A percentile compares a stretch with the other conserved stretches of the same genome.
Evolutionary conservation across 2,113 vertebrate genomes (phyloP).

Genomic region (Amia ocellicauda): DNA sequence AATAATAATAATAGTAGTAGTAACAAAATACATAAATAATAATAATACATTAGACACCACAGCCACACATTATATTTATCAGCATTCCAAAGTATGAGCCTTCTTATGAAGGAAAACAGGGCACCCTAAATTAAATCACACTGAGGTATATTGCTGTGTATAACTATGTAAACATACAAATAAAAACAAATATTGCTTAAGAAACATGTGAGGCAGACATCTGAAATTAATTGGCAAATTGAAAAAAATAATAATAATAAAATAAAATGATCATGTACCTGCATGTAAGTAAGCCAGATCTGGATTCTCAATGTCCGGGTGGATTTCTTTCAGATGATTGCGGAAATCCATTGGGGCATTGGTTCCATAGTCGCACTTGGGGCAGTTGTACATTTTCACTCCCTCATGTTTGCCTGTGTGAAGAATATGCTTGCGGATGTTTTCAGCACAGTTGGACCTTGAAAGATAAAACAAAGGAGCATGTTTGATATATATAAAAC

Average conservation of each 20-base stretch:
- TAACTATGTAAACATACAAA: too few relatives aligned
- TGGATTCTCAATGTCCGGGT: slow-evolving; percentile 92
- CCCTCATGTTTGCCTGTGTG: slow-evolving; percentile 97
- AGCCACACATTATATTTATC: too few relatives aligned
- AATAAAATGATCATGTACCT: slow-evolving; percentile 74
- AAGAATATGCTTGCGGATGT: slow-evolving; percentile 96
- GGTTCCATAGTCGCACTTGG: slow-evolving; percentile 84
- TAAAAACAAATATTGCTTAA: too few relatives aligned
- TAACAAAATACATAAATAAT: too few relatives aligned
- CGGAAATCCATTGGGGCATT: slow-evolving; percentile 94
- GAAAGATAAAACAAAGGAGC: slow-evolving; percentile 9
- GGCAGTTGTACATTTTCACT: slow-evolving; percentile 98
- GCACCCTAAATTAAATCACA: too few relatives aligned
- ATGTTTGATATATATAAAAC: background rate
- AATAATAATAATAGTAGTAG: too few relatives aligned
- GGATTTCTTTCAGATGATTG: slow-evolving; percentile 91
- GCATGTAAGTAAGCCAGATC: slow-evolving; percentile 95
- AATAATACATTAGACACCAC: too few relatives aligned
- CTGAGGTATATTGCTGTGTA: too few relatives aligned
- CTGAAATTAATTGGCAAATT: too few relatives aligned
- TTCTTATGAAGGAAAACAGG: too few relatives aligned
- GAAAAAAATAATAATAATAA: too few relatives aligned
- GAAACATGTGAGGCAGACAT: background rate
- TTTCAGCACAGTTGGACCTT: slow-evolving; percentile 98
- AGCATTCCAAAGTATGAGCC: too few relatives aligned